Evolutionary conservation across 2,797 vertebrate genomes (phyloP).

Genomic region (Rhynchonycteris naso): DNA sequence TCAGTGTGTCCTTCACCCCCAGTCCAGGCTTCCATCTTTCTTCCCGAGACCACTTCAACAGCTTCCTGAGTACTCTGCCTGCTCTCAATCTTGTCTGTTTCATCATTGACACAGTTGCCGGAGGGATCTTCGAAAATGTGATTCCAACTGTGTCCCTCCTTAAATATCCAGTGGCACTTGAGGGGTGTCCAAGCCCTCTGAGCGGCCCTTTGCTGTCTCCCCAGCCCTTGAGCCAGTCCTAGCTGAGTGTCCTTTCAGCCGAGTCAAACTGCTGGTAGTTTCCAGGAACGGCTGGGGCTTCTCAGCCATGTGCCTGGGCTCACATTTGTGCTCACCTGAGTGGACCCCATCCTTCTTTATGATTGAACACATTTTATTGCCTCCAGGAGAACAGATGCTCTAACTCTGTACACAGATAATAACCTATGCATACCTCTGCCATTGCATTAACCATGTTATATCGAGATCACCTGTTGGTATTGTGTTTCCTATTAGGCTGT

Average conservation of each 20-base stretch:
- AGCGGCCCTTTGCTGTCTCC: background rate
- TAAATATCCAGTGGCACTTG: background rate
- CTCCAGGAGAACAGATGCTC: background rate
- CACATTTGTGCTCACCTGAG: background rate
- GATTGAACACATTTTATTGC: background rate
- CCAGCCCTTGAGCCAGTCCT: background rate
- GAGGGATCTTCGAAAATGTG: background rate
- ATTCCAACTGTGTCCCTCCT: background rate
- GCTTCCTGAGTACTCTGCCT: background rate
- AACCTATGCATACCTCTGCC: background rate
- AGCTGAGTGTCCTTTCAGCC: background rate
- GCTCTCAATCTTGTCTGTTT: background rate
- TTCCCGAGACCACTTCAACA: background rate
- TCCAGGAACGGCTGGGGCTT: background rate
- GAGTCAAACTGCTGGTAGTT: background rate
- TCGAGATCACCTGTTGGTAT: background rate
- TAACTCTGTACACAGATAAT: background rate
- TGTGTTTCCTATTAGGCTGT: background rate
- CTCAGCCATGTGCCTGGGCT: background rate
- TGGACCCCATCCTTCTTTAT: background rate
- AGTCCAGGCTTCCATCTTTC: background rate
- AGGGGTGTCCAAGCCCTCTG: background rate
- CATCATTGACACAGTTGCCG: slow-evolving; percentile 19
- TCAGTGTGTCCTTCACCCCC: background rate
- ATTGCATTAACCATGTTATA: background rate